Base-by-base conservation (phyloP, 2,888 invertebrate species). In the Morpho achilles region DNA sequence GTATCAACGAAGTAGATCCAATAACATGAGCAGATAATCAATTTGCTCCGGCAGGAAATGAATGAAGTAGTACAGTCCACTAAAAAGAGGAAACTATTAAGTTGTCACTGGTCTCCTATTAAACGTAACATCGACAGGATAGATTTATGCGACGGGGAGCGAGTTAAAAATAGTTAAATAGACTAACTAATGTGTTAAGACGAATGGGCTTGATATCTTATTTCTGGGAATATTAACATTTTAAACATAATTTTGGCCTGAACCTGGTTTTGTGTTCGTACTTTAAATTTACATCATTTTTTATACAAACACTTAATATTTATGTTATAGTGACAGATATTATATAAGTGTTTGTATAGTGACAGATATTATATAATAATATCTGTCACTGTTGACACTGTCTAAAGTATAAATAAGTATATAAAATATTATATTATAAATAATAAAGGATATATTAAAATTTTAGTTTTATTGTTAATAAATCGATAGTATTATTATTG, bases 31-130 rank as follows among this genome's bases (percentile, higher is more conserved):
- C 41, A 23, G 55, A 62, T 59, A 61, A 61, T 63, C 65, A 65
- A 65, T 64, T 65, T 58, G 61, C 58, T 61, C 47, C 45, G 56
- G 62, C 68, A 69, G 69, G 68, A 71, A 70, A 65, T 53, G 66
- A 64, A 61, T 62, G 63, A 60, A 65, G 66, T 54, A 48, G 47
- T 42, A 47, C 61, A 61, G 64, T 60, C 49, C 55, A 58, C 60
- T 67, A 67, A 69, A 67, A 72, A 77, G 75, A 82, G 87, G 86
- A 88, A 87, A 81, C 86, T 80, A 87, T 88, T 84, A 88, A 87
- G 74, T 82, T 87, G 87, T 88, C 88, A 76, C 73, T 77, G 72
- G 68, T 70, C 72, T 70, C 71, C 79, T 80, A 82, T 85, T 79
- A 82, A 74, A 70, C 74, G 77, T 75, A 73, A 73, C 77, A 78